Evolutionary conservation across 2,113 vertebrate species (phyloP).

Genomic region (Micronycteris hirsuta): DNA sequence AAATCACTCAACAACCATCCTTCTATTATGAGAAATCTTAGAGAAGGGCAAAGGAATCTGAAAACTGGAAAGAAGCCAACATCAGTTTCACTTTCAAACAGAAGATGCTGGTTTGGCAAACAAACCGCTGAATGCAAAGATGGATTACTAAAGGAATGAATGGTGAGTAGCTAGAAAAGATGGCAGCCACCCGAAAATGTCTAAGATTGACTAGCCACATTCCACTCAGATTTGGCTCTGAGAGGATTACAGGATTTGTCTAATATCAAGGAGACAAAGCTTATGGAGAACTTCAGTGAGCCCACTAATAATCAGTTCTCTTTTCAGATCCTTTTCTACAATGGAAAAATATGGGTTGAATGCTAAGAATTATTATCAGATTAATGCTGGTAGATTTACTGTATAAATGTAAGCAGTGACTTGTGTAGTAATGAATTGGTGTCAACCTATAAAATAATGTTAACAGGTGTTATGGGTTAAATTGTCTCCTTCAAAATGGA

Average conservation of each 20-base stretch:
- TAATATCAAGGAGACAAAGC: not conserved
- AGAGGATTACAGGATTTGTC: not conserved
- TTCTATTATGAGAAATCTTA: constrained; percentile 42
- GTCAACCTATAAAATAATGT: not conserved
- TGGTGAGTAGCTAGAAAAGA: not conserved
- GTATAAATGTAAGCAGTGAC: not conserved
- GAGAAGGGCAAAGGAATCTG: not conserved
- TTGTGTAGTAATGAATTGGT: not conserved
- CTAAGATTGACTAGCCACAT: not conserved
- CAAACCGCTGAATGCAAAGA: not conserved
- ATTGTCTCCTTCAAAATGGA: not conserved
- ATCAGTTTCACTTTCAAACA: not conserved
- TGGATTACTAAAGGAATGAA: not conserved
- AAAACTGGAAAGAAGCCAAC: not conserved
- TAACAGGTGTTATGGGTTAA: not conserved
- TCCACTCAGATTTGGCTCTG: not conserved
- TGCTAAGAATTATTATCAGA: not conserved
- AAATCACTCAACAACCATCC: constrained; percentile 32
- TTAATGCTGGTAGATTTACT: not conserved
- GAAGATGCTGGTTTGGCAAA: not conserved
- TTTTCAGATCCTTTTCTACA: not conserved
- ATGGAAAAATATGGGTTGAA: not conserved
- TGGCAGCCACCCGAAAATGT: not conserved
- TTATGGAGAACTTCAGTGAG: not conserved
- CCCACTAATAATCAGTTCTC: not conserved